Conservation (phyloP, 2,113 vertebrate species). For the Rhagologus leucostigma region DNA sequence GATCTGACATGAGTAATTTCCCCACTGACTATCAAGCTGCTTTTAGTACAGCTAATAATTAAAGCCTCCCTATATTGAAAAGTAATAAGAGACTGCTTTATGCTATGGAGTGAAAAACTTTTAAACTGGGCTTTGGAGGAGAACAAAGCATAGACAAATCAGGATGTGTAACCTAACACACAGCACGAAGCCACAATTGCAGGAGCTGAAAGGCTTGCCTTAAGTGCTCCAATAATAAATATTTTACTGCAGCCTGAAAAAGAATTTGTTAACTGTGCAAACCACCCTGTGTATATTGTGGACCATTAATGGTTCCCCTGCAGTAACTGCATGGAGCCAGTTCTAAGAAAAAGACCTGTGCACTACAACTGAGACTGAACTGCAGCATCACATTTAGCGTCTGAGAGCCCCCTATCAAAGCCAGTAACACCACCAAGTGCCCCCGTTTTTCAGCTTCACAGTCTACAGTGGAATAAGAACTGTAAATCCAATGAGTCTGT, state of each 20-base stretch:
- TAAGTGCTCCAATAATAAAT: slow-evolving; percentile 47
- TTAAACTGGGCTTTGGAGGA: not conserved
- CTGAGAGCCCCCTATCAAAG: not conserved
- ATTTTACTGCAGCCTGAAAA: slow-evolving; percentile 15
- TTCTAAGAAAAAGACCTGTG: not conserved
- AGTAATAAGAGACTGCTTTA: not conserved
- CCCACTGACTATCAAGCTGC: not conserved
- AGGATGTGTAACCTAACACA: not conserved
- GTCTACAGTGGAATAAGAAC: not conserved
- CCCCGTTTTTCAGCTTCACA: not conserved
- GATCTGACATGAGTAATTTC: not conserved
- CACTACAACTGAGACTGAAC: not conserved
- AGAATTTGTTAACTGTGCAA: slow-evolving; percentile 44
- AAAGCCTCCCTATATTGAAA: not conserved
- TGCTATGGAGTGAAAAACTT: not conserved
- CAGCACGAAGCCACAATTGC: not conserved
- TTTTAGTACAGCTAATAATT: not conserved
- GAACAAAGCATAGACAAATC: not conserved
- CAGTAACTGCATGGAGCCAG: not conserved
- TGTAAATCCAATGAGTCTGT: not conserved
- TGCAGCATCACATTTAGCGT: not conserved
- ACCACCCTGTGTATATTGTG: not conserved
- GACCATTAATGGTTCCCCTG: not conserved
- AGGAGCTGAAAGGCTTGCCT: not conserved
- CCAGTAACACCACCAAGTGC: not conserved